These are phyloP conservation scores for Hydractinia symbiolongicarpus DNA, from an alignment of 30 jellyfish, hydroid and myxozoan species.

Conservation along the genomic window DNA sequence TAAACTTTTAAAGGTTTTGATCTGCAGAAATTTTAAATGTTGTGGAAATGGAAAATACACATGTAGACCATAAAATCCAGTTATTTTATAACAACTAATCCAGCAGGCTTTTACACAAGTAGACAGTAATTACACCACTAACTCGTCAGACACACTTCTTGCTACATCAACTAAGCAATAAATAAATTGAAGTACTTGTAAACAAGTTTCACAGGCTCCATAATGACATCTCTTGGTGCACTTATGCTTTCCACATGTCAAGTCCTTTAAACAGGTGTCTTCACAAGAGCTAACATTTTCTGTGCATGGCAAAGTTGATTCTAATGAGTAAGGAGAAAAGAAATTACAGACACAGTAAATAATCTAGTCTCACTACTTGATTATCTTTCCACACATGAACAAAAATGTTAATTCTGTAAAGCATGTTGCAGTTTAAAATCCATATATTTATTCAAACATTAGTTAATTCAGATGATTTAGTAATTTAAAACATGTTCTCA, in stretches of 20 bases:
- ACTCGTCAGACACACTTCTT: not conserved
- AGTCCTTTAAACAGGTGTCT: slow-evolving; percentile 72
- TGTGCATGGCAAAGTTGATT: slow-evolving; percentile 71
- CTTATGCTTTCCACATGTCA: slow-evolving; percentile 72
- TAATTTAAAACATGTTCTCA: too few relatives aligned
- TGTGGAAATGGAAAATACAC: not conserved
- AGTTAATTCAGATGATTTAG: too few relatives aligned
- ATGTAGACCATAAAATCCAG: not conserved
- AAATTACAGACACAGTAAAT: not conserved
- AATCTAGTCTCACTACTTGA: not conserved
- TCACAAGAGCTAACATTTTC: slow-evolving; percentile 72
- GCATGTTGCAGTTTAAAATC: too few relatives aligned
- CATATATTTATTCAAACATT: too few relatives aligned
- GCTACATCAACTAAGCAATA: not conserved
- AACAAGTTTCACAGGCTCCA: slow-evolving; percentile 92
- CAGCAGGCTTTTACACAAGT: too few relatives aligned
- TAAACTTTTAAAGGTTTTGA: too few relatives aligned
- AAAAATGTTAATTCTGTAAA: too few relatives aligned
- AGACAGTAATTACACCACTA: not conserved
- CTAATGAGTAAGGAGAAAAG: slow-evolving; percentile 17
- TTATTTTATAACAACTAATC: not conserved
- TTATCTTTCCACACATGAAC: not conserved
- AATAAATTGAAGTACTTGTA: slow-evolving; percentile 37
- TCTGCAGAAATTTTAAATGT: not conserved
- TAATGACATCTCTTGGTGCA: slow-evolving; percentile 74